Evolutionary conservation across 1,140 invertebrate species (phyloP).

Genomic region (Lordiphosa stackelbergi): DNA sequence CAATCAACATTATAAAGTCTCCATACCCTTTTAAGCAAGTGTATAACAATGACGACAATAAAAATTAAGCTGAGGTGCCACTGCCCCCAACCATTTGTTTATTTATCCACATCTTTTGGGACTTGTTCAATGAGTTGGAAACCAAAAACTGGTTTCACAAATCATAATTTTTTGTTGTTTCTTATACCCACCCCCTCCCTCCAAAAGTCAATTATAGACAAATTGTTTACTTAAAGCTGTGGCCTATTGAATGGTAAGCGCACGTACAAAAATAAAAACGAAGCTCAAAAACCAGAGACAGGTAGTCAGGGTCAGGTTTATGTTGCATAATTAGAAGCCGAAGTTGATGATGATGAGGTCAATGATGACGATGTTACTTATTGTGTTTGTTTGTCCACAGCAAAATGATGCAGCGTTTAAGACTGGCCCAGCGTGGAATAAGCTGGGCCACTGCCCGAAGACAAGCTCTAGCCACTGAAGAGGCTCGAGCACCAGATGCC

Average conservation of each 20-base stretch:
- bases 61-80: constrained; percentile 23
- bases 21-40: too few relatives aligned
- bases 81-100: constrained; percentile 26
- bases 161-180: constrained; percentile 13
- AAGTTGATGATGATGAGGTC: constrained; percentile 31
- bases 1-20: too few relatives aligned
- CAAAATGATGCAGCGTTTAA: constrained; percentile 47
- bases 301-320: constrained; percentile 53
- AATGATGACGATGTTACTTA: constrained; percentile 39
- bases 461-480: constrained; percentile 24
- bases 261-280: constrained; percentile 32
- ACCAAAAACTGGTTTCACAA: constrained; percentile 33
- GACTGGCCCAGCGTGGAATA: constrained; percentile 9
- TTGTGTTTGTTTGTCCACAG: constrained; percentile 29
- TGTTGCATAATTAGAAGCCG: constrained; percentile 25
- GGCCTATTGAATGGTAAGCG: constrained; percentile 27
- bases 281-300: constrained; percentile 36
- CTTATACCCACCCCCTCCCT: constrained; percentile 29
- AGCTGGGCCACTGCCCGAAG: neutral
- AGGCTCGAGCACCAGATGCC: constrained; percentile 31
- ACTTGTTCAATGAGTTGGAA: constrained; percentile 25
- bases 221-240: constrained; percentile 54
- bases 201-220: constrained; percentile 46
- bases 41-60: constrained; percentile 35
- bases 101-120: constrained; percentile 26